Percentiles rank a stretch among this genome's conserved stretches.
These are phyloP conservation scores for Laupala kohalensis DNA, from an alignment of 1,140 invertebrate genomes.

Conservation along the genomic window DNA sequence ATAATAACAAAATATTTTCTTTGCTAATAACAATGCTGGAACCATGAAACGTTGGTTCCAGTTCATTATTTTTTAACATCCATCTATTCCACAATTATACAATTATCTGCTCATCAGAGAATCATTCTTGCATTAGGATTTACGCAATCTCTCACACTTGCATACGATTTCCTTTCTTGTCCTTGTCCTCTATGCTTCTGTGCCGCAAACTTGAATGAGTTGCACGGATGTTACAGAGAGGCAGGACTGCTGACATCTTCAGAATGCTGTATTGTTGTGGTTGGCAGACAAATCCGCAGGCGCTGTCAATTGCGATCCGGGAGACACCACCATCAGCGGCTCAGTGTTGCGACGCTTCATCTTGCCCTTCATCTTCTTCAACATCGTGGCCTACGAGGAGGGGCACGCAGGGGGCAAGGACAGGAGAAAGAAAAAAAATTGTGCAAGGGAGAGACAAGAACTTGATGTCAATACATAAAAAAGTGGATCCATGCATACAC, in stretches of 20 bases:
- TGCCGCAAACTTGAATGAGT: neutral
- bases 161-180: conserved; percentile 2
- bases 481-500: conserved; percentile 8
- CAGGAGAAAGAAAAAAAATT: conserved; percentile 16
- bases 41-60: conserved; percentile 1
- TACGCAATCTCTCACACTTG: neutral
- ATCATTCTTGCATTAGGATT: neutral
- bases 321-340: conserved; percentile 69
- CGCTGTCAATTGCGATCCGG: conserved; percentile 38
- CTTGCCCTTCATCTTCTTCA: conserved; percentile 85
- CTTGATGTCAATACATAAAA: conserved; percentile 13
- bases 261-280: conserved; percentile 27
- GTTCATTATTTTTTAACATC: neutral
- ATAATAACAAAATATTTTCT: conserved; percentile 7
- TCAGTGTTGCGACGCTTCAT: conserved; percentile 88
- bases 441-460: conserved; percentile 13
- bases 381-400: conserved; percentile 65
- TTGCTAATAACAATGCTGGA: conserved; percentile 6
- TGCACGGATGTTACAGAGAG: neutral
- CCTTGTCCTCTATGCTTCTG: neutral
- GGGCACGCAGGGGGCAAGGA: conserved; percentile 10
- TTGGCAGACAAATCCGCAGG: conserved; percentile 32
- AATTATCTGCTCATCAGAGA: conserved; percentile 1
- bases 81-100: neutral
- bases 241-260: conserved; percentile 4